Evolutionary conservation across 1,140 invertebrate species (phyloP), one percentile per base, ranked within the genome.

Genomic region (Sycophaga agraensis): DNA sequence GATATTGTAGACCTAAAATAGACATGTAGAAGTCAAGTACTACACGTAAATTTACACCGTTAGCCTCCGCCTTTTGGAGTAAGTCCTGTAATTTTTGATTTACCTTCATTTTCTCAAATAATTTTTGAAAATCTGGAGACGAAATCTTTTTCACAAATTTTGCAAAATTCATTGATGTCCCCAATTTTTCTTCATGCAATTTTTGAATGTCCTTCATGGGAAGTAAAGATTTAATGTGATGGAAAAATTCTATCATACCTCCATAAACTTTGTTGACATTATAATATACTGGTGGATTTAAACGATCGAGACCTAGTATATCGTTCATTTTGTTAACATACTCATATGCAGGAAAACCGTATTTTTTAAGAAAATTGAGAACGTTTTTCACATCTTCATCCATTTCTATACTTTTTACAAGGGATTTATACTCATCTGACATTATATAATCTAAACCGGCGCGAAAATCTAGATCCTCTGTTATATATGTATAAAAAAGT

Each of bases 171-270:
- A 16, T 2, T 0, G 71, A 72, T 9, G 57, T 71, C n/a, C 64
- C 26, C 0, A 77, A 24, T 64, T 75, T 77, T n/a, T 73, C 34
- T 0, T 75, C 21, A 31, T 74, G 75, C 22, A 78, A 43, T 8
- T 54, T 59, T 16, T 60, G 48, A 14, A 75, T 64, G 34, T 73
- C 34, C 0, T 71, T 51, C 0, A 64, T 8, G 2, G 75, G 76
- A 31, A 78, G 66, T 1, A 73, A 14, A 16, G 48, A 56, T 50
- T 59, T 57, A 0, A 77, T 42, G 35, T 75, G 70, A 4, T 66
- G 28, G 9, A 73, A 42, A 1, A 76, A 67, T 21, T 71, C 73
- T 40, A 48, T 22, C 0, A 74, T 19, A 16, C 75, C 73, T 21
- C 59, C 65, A 12, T 53, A 59, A 6, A 67, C 57, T 24, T 40